Base-by-base conservation (phyloP, 2,888 invertebrate genomes). In the Orchestes rusci region DNA sequence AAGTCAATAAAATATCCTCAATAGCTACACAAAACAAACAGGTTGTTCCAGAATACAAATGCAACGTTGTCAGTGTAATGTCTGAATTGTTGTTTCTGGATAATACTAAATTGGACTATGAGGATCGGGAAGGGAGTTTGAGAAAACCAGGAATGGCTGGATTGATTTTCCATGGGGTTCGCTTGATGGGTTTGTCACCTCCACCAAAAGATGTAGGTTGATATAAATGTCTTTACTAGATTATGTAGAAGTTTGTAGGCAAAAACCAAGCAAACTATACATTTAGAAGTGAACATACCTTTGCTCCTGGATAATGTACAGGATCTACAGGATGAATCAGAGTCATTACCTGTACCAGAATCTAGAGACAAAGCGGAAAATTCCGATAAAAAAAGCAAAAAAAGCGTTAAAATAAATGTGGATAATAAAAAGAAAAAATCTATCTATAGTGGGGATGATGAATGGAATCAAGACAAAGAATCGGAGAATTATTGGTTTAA, bases 241-340 rank as follows among this genome's bases (percentile, higher is more conserved):
- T n/a, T n/a, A n/a, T n/a, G n/a, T n/a, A 23, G 5, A 5, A 23
- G 10, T 23, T 58, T 55, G 45, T 45, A 65, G 65, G 60, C 57
- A 55, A 60, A 59, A 41, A 43, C 56, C 4, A 52, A 59, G 3
- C 68, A 72, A 40, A 64, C 70, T 2, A 73, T 74, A 54, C 71
- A 75, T 50, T 55, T 78, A 4, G 77, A 77, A 57, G 53, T 76
- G 7, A 70, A 71, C 48, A 55, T 77, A 16, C 76, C 77, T 16
- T 33, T 48, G 0, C 54, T 77, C n/a, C 69, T 67, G 15, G 69
- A 69, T 0, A 56, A 70, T 2, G 62, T 42, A 29, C 50, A 39
- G 43, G 45, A 52, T 28, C 46, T 50, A 13, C 19, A 29, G 16
- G 48, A 45, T 4, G 23, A 12, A 20, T 2, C 2, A 3, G 33